Evolutionary conservation across 1,140 invertebrate species (phyloP).

Genomic region (Macrocentrus cingulum): DNA sequence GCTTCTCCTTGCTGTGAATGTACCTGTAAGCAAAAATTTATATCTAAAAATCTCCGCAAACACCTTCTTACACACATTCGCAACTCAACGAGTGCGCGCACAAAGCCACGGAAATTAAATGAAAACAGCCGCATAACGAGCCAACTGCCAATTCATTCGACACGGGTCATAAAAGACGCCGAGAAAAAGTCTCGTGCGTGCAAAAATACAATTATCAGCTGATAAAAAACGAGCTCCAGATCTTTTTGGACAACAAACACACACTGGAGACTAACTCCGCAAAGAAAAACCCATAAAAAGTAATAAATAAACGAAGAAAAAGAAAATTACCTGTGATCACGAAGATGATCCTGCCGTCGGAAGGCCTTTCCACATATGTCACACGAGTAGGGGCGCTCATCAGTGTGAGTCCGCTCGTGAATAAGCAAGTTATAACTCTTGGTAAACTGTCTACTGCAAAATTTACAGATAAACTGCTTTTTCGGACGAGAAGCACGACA

Average conservation of each 20-base stretch:
- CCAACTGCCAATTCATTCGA: slow-evolving; percentile 30
- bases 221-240: no score
- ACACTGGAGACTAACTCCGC: neutral
- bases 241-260: slow-evolving; percentile 50
- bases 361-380: slow-evolving; percentile 92
- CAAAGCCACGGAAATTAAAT: slow-evolving; percentile 27
- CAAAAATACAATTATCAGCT: slow-evolving; percentile 10
- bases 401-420: slow-evolving; percentile 96
- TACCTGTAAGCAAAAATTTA: slow-evolving; percentile 67
- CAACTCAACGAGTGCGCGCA: no score
- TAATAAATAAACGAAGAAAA: neutral
- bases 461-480: slow-evolving; percentile 85
- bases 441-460: slow-evolving; percentile 95
- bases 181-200: slow-evolving; percentile 25
- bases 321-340: slow-evolving; percentile 80
- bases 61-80: no score
- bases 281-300: neutral
- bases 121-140: slow-evolving; percentile 30
- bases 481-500: slow-evolving; percentile 64
- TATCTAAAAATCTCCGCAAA: no score
- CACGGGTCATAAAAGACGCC: slow-evolving; percentile 29
- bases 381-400: slow-evolving; percentile 96
- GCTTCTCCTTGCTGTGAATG: slow-evolving; percentile 97
- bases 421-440: slow-evolving; percentile 98
- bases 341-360: slow-evolving; percentile 89